Base-by-base conservation (phyloP, 2,888 invertebrate species). In the Drosophila flavopinicola region DNA sequence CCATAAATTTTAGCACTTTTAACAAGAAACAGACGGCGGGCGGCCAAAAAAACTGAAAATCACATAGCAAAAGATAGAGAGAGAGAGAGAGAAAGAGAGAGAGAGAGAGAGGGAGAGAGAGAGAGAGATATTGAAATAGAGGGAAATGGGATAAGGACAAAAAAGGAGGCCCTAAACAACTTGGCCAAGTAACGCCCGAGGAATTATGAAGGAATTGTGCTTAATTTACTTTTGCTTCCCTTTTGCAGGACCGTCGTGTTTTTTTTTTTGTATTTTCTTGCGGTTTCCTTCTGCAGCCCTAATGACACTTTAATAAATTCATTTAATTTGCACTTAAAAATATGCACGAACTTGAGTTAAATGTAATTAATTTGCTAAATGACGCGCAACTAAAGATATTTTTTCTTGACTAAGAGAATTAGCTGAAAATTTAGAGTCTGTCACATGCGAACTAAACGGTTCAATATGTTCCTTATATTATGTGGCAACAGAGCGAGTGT, bases 1-100 rank as follows among this genome's bases (percentile, higher is more conserved):
- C 74, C 86, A 86, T 84, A 86, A 86, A 86, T 84, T 84, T 76
- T 20, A 74, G 65, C 70, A 65, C 68, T 79, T 75, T 73, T 76
- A 76, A 68, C 73, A 85, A 79, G 66, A 68, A 82, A 67, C 79
- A 75, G 75, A 58, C 63, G 64, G 59, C 59, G 48, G 49, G 63
- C 51, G 41, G 54, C 49, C 58, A 38, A 54, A 56, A 58, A 77
- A 57, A 51, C 42, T 5, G 3, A 15, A 53, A 38, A 11, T n/a
- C n/a, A 29, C 4, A 44, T 27, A 59, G 9, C n/a, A n/a, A n/a
- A n/a, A n/a, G n/a, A n/a, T n/a, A n/a, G n/a, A 38, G 3, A 10
- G 17, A 44, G 24, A 52, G 27, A 25, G 9, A 33, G 24, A 3
- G 1, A 7, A 13, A 29, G n/a, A 15, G 24, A 24, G 11, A 35